Evolutionary conservation across 2,888 invertebrate genomes (phyloP).

Genomic region (Tenthredo distinguenda): DNA sequence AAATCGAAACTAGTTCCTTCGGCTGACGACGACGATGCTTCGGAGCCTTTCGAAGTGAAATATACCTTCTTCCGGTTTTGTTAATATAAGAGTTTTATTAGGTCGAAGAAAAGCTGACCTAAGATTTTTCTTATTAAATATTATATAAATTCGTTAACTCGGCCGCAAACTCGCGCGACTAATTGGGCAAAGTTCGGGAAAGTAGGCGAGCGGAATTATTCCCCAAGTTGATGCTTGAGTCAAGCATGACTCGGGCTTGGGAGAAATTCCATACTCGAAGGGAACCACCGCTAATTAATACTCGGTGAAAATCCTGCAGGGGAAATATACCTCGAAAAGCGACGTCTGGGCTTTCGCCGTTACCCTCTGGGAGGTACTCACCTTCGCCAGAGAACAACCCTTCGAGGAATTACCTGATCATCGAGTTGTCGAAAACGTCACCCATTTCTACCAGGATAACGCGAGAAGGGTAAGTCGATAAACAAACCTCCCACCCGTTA

Average conservation of each 20-base stretch:
- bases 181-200: constrained; percentile 48
- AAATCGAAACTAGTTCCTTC: neutral
- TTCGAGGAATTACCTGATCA: constrained; percentile 89
- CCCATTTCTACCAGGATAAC: constrained; percentile 88
- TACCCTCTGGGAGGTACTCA: constrained; percentile 92
- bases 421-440: constrained; percentile 90
- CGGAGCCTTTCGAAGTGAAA: neutral
- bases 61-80: neutral
- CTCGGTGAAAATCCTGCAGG: constrained; percentile 79
- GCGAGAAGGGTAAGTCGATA: constrained; percentile 83
- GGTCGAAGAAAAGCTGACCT: constrained; percentile 8
- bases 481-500: neutral
- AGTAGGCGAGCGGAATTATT: constrained; percentile 39
- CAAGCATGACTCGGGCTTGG: constrained; percentile 39
- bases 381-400: constrained; percentile 90
- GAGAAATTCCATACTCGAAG: constrained; percentile 44
- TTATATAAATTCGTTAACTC: constrained; percentile 38
- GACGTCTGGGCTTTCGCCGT: constrained; percentile 95
- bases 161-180: constrained; percentile 29
- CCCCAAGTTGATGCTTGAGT: constrained; percentile 35
- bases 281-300: constrained; percentile 56
- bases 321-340: constrained; percentile 89
- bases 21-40: neutral
- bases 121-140: constrained; percentile 26
- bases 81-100: neutral